Base-by-base conservation (phyloP, 2,113 vertebrate species). In the Butastur rufipennis region DNA sequence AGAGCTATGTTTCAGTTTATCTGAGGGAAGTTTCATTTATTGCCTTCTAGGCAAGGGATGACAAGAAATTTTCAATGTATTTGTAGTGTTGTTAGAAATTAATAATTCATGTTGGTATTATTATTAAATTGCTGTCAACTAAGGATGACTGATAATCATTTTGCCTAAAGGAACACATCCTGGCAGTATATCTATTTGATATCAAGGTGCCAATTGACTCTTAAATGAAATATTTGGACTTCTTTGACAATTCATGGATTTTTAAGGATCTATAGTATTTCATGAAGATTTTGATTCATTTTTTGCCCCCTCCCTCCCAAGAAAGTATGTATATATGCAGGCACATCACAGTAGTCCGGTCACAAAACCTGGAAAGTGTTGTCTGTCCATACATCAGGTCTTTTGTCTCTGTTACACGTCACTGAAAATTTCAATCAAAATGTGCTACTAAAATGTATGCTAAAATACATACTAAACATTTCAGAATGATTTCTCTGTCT, bases 71-170 rank as follows among this genome's bases (percentile, higher is more conserved):
- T 95, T 87, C 61, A 66, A 45, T 58, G 66, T 72, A 88, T 93
- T 93, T 93, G 40, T 93, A 93, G 66, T 85, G 87, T 80, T 94
- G 86, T 82, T 93, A 89, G 31, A 91, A 97, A 95, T 97, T 97
- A 97, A 94, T 92, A 95, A 95, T 95, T 97, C 61, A 92, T 95
- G 45, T 53, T 89, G 43, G 11, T 91, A 81, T 91, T 91, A 90
- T 91, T 95, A 91, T 93, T 94, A 95, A 94, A 82, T 84, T 94
- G 58, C 81, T 95, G 86, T 89, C 95, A 97, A 82, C 52, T 82
- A 84, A 81, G 40, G 40, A 92, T 92, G 91, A 91, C 53, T 93
- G 88, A 81, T 79, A 91, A 89, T 91, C 7, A 31, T 89, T 95
- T 95, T 87, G 77, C 96, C 80, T 89, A 87, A 81, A 82, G 86